A percentile compares a stretch with the other conserved stretches of the same genome.
Evolutionary conservation across 2,797 vertebrate genomes (phyloP).

Genomic region (Acipenser ruthenus): DNA sequence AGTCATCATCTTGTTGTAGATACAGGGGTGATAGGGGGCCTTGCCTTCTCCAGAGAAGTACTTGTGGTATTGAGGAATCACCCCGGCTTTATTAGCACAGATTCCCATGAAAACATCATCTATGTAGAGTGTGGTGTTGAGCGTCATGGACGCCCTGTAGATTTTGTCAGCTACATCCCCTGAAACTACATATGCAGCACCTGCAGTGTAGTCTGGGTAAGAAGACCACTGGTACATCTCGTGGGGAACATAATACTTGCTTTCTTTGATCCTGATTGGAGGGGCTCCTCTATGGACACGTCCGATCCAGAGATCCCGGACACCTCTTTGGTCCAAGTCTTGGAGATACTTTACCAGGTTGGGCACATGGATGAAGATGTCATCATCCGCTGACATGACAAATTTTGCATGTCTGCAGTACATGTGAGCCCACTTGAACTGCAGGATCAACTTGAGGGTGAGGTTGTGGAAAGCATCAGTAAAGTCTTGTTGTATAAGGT

Average conservation of each 20-base stretch:
- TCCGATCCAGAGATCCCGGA: slow-evolving; percentile 78
- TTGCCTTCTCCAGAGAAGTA: slow-evolving; percentile 89
- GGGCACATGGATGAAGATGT: slow-evolving; percentile 85
- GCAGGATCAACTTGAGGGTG: slow-evolving; percentile 79
- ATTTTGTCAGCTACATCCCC: slow-evolving; percentile 76
- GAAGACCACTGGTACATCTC: slow-evolving; percentile 82
- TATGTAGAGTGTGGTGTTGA: slow-evolving; percentile 84
- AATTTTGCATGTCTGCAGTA: slow-evolving; percentile 79
- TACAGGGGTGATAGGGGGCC: slow-evolving; percentile 79
- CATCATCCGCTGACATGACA: slow-evolving; percentile 90
- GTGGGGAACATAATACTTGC: slow-evolving; percentile 81
- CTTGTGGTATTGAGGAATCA: slow-evolving; percentile 70
- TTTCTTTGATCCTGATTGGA: slow-evolving; percentile 68
- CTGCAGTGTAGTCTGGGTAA: slow-evolving; percentile 90
- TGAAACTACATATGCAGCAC: slow-evolving; percentile 82
- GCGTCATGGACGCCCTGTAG: slow-evolving; percentile 64
- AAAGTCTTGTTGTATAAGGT: slow-evolving; percentile 86
- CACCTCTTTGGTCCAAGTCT: slow-evolving; percentile 51
- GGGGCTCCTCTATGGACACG: slow-evolving; percentile 79
- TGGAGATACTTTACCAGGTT: slow-evolving; percentile 79
- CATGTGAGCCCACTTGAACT: slow-evolving; percentile 80
- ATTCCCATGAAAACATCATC: slow-evolving; percentile 97
- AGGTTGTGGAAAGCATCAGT: slow-evolving; percentile 87
- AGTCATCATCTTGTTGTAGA: slow-evolving; percentile 88
- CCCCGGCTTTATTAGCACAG: slow-evolving; percentile 77